Evolutionary conservation across 2,113 vertebrate species (phyloP).

Genomic region (Pholis gunnellus): DNA sequence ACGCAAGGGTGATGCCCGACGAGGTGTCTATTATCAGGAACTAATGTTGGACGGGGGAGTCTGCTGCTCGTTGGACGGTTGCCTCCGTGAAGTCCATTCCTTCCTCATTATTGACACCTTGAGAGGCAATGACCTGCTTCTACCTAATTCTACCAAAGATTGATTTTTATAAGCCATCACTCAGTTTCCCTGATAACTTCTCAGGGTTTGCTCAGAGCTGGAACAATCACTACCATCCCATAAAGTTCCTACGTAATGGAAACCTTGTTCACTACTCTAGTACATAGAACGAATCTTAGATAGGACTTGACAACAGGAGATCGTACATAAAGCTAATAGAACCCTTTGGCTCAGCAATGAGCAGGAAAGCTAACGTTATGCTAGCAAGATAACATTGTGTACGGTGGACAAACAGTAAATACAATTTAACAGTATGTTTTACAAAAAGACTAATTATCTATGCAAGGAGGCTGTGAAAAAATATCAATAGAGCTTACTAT

Average conservation of each 20-base stretch:
- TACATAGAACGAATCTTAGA: too few species aligned
- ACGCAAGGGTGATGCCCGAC: background rate
- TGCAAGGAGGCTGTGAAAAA: too few species aligned
- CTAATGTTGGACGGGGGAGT: background rate
- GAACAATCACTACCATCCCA: background rate
- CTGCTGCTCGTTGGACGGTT: background rate
- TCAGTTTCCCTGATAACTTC: too few species aligned
- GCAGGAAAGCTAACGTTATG: background rate
- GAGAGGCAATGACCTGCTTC: background rate
- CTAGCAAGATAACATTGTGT: background rate
- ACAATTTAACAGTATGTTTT: background rate
- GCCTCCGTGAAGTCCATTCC: background rate
- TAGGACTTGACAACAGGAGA: background rate
- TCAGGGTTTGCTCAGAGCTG: too few species aligned
- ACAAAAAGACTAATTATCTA: background rate
- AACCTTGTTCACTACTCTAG: too few species aligned
- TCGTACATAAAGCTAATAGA: background rate
- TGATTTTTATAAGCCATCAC: too few species aligned
- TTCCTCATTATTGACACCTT: background rate
- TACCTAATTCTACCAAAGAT: background rate
- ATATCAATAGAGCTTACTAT: background rate
- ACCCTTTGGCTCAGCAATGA: background rate
- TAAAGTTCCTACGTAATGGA: background rate
- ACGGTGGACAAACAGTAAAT: background rate
- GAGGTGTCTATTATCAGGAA: background rate